Evolutionary conservation across 2,888 invertebrate species (phyloP), one percentile per base, ranked within the genome.

Genomic region (Dermolepida albohirtum): DNA sequence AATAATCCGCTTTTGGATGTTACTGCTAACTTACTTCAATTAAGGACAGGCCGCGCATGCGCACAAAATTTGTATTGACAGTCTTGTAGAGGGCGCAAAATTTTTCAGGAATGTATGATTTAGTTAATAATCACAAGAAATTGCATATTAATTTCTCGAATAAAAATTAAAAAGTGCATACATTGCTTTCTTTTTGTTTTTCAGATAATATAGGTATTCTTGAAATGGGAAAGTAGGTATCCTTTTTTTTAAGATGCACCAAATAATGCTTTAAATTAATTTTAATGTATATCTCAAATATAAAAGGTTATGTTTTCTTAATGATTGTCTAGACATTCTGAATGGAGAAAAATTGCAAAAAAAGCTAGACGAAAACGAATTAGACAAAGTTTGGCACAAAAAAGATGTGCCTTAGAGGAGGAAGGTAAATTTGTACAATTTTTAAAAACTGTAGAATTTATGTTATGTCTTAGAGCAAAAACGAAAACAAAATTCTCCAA

Each of bases 281-380:
- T 34, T 10, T 1, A 65, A 62, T 69, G 68, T 71, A 69, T 66
- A 55, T 70, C 66, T 70, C 55, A 39, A 68, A 54, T 67, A 67
- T 67, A 67, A 66, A 70, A 72, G 71, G 74, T 76, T 78, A 78
- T 78, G 74, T 79, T 81, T 81, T 81, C 82, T 81, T 82, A 82
- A 82, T 82, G 64, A 70, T 74, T 74, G 73, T 78, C 81, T 73
- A 89, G 89, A 74, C 90, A 90, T 81, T 87, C 86, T 76, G 86
- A 88, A 78, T 93, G 93, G 92, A 87, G 94, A 74, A 90, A 89
- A 82, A 76, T 87, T 70, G 91, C 88, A 0, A 94, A 93, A 83
- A 92, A 88, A 77, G 84, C 88, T 75, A 87, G 93, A 82, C 86
- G 94, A 69, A 89, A 90, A 80, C 86, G 86, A 66, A 84, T 90